Evolutionary conservation across 2,797 vertebrate species (phyloP), one percentile per base, ranked within the genome.

Genomic region (Rhadinocentrus ornatus): DNA sequence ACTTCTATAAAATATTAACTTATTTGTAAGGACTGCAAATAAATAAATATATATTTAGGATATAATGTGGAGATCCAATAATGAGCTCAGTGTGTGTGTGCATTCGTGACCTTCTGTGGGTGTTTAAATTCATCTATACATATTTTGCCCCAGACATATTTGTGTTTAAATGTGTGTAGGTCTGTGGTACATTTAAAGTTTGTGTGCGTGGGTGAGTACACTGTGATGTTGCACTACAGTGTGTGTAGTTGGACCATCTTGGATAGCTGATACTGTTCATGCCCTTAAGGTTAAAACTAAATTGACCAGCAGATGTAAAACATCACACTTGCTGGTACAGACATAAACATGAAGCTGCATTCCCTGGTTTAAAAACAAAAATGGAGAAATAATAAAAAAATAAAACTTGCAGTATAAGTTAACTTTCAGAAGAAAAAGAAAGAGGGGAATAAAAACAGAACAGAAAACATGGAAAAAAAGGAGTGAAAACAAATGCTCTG

Each of bases 211-310:
- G 62, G 76, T 32, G 67, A 58, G 32, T 57, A 60, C 54, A 24
- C 44, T 73, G 64, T 34, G 32, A 20, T 46, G 46, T 11, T 59
- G 10, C 22, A 27, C 3, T 27, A 22, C 59, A 56, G 24, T 55
- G 24, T 50, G 6, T 16, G 31, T 59, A 35, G 78, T 57, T 55
- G 31, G 6, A 29, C 29, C 54, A 54, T 20, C 29, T 7, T 15
- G 13, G 59, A 32, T 62, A 60, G 53, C 62, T 66, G 70, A 5
- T 39, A 16, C 50, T 66, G 54, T 39, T 66, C 6, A 16, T 60
- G 48, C 37, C 73, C 64, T 80, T 12, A 66, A 80, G 82, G 78
- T 65, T 75, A 73, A 71, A 82, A 72, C 44, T 35, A 62, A 8
- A 63, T 1, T 82, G 74, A 62, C 73, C 56, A 37, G 13, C 26